These are phyloP conservation scores for Zosterops borbonicus DNA, from an alignment of 2,113 vertebrate genomes.

Conservation along the genomic window DNA sequence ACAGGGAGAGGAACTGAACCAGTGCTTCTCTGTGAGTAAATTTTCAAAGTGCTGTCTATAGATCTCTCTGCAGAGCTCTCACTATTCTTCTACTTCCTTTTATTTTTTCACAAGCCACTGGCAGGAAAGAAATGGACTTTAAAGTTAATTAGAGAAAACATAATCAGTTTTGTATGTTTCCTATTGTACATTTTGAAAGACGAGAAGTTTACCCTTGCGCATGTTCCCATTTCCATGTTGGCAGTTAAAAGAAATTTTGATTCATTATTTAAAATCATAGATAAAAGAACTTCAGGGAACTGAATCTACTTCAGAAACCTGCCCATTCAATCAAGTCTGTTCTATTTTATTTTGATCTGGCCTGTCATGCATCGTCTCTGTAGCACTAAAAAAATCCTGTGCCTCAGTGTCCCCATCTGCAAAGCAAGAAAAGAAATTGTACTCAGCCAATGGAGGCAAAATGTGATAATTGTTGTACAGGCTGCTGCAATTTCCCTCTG, in stretches of 20 bases:
- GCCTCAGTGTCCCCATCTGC: not conserved
- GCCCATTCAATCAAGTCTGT: not conserved
- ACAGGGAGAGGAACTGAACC: not conserved
- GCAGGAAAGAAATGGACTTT: not conserved
- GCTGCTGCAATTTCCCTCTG: not conserved
- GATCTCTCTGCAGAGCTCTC: not conserved
- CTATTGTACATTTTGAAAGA: not conserved
- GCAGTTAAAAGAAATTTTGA: not conserved
- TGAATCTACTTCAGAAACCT: not conserved
- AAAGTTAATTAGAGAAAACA: not conserved
- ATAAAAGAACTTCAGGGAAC: not conserved
- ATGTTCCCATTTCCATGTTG: not conserved
- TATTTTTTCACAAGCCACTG: not conserved
- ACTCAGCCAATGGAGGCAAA: not conserved
- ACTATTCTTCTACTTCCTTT: not conserved
- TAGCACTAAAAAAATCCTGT: not conserved
- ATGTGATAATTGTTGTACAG: not conserved
- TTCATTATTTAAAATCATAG: not conserved
- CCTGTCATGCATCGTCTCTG: not conserved
- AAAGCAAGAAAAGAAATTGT: not conserved
- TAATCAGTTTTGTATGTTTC: not conserved
- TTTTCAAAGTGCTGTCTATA: not conserved
- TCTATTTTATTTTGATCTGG: not conserved
- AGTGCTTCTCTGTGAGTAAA: not conserved
- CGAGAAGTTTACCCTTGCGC: not conserved